Evolutionary conservation across 2,797 vertebrate species (phyloP).

Genomic region (Petrocephalus sullivani): DNA sequence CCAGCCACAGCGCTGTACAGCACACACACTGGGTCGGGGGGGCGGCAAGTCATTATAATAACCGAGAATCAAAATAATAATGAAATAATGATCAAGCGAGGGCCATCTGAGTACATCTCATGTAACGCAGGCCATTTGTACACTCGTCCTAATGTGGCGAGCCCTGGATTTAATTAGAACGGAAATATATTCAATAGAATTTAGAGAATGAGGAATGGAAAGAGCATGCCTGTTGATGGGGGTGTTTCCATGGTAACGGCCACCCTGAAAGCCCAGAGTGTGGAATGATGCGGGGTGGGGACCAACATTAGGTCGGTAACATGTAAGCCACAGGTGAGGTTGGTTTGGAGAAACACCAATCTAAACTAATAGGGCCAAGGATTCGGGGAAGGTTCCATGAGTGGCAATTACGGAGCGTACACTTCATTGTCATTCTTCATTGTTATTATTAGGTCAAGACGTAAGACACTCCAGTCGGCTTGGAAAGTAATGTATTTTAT

Average conservation of each 20-base stretch:
- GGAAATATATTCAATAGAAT: background rate
- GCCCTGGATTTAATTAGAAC: background rate
- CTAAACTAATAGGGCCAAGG: background rate
- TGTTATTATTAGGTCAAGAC: background rate
- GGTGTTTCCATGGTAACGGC: slow-evolving; percentile 9
- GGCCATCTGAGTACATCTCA: background rate
- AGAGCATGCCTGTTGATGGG: background rate
- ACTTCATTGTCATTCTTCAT: background rate
- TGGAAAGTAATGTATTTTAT: background rate
- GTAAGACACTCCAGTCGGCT: background rate
- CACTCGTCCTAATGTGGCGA: background rate
- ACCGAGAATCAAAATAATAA: background rate
- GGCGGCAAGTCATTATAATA: background rate
- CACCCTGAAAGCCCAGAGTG: background rate
- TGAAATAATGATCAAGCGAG: background rate
- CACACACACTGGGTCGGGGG: slow-evolving; percentile 14
- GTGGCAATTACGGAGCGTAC: background rate
- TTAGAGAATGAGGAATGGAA: background rate
- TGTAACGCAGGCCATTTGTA: background rate
- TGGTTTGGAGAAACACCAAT: background rate
- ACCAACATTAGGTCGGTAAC: background rate
- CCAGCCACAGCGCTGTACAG: background rate
- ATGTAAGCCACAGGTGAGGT: background rate
- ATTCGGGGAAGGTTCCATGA: background rate
- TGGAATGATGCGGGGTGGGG: background rate